Percentiles rank a stretch among this genome's conserved stretches.
Evolutionary conservation across 2,113 vertebrate species (phyloP).

Genomic region (Monarcha castaneiventris): DNA sequence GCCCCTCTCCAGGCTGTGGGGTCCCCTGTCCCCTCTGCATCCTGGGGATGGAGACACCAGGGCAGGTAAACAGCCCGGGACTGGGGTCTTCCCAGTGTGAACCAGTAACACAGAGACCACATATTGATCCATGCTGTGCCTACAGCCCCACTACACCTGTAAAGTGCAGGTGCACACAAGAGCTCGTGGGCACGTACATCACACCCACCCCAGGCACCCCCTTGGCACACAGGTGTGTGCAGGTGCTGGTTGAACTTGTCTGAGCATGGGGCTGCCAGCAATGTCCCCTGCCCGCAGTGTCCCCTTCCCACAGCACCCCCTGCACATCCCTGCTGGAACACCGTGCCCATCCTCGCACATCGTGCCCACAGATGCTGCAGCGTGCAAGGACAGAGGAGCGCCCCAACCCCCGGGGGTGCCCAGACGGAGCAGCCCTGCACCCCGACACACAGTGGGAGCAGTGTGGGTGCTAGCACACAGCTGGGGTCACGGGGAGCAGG

Average conservation of each 20-base stretch:
- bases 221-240: not conserved
- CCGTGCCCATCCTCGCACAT: rapidly evolving
- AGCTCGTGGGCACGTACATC: rapidly evolving
- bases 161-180: rapidly evolving
- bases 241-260: not conserved
- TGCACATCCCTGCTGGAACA: not conserved
- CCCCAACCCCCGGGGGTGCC: not conserved
- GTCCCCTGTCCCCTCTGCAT: not conserved
- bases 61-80: rapidly evolving
- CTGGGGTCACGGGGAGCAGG: not conserved
- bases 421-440: not conserved
- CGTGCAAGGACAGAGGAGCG: rapidly evolving
- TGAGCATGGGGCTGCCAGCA: not conserved
- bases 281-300: not conserved
- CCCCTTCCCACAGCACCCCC: not conserved
- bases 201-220: not conserved
- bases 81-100: not conserved
- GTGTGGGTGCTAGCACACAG: not conserved
- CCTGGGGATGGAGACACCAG: not conserved
- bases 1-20: not conserved
- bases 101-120: not conserved
- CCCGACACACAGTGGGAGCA: not conserved
- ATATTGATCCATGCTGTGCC: rapidly evolving
- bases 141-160: rapidly evolving
- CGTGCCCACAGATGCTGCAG: not conserved